These are phyloP conservation scores for Pterocles orientalis DNA, from an alignment of 2,113 vertebrate species.

Conservation along the genomic window DNA sequence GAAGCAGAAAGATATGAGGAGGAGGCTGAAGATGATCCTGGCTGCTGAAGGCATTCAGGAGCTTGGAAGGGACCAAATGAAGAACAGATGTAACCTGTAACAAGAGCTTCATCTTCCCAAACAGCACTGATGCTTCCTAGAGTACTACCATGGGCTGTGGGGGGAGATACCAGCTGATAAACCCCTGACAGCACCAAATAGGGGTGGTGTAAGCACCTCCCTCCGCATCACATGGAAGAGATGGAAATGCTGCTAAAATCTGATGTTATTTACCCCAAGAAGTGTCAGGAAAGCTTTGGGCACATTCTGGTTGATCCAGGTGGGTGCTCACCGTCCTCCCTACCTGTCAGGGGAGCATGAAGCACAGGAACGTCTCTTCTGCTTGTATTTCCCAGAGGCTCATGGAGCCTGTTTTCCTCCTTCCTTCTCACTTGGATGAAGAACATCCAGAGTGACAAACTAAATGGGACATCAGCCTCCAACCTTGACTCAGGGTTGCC, in stretches of 20 bases:
- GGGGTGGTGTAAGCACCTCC: not conserved
- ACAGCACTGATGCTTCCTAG: not conserved
- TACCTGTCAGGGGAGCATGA: not conserved
- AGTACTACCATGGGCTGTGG: not conserved
- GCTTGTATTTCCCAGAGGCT: not conserved
- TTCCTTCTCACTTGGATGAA: not conserved
- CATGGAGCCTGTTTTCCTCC: not conserved
- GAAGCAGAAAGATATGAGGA: not conserved
- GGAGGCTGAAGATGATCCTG: not conserved
- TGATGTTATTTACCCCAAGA: not conserved
- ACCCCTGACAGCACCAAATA: not conserved
- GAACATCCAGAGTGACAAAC: not conserved
- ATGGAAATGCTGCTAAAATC: not conserved
- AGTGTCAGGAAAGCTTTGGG: not conserved
- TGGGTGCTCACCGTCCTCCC: not conserved
- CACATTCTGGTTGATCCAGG: not conserved
- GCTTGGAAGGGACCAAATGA: not conserved
- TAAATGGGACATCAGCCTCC: not conserved
- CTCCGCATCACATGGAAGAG: not conserved
- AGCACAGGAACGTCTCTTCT: not conserved
- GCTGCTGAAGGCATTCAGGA: not conserved
- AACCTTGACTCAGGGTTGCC: not conserved
- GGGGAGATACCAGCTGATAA: not conserved
- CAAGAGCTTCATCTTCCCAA: not conserved
- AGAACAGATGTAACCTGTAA: not conserved